Evolutionary conservation across 2,888 invertebrate species (phyloP), one percentile per base, ranked within the genome.

Genomic region (Pristionchus entomophagus): DNA sequence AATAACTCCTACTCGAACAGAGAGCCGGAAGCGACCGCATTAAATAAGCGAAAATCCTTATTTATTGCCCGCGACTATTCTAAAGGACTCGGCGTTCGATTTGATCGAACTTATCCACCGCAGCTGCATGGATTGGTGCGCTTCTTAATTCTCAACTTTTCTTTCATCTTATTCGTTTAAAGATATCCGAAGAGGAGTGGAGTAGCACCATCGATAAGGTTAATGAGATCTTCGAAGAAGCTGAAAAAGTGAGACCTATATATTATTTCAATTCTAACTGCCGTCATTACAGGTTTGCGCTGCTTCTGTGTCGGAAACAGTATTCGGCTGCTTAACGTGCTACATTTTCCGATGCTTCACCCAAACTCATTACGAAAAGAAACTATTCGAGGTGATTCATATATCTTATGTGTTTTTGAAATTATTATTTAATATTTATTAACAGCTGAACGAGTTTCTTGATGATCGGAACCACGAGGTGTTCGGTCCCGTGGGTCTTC

Each of bases 161-260:
- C 4, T 62, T 56, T 62, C 3, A 62, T 26, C 62, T 0, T 26
- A 6, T 10, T 2, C 8, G 5, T 62, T 62, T 65, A 17, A 14
- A 85, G 85, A 56, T 85, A 56, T 56, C 56, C 26, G 73, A 73
- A 56, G 85, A 85, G 45, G 85, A 85, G 26, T 85, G 85, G 85
- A 29, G 35, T 22, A 56, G 41, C n/a, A 85, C 85, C 6, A 85
- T 85, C 32, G 85, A 85, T 56, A 56, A 38, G 10, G 45, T 85
- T 32, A 85, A 85, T 32, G n/a, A 35, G 10, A 85, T 85, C 17
- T 85, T 85, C 45, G 85, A 77, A 41, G 85, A 85, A 6, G 85
- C 85, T 38, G 85, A 85, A 41, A 51, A 77, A 29, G 85, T 85
- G 5, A 41, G 26, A 32, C n/a, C n/a, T 41, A 8, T n/a, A 29